Percentiles rank a stretch among this genome's conserved stretches.
Conservation (phyloP, 2,888 invertebrate genomes). For the Leptura quadrifasciata region DNA sequence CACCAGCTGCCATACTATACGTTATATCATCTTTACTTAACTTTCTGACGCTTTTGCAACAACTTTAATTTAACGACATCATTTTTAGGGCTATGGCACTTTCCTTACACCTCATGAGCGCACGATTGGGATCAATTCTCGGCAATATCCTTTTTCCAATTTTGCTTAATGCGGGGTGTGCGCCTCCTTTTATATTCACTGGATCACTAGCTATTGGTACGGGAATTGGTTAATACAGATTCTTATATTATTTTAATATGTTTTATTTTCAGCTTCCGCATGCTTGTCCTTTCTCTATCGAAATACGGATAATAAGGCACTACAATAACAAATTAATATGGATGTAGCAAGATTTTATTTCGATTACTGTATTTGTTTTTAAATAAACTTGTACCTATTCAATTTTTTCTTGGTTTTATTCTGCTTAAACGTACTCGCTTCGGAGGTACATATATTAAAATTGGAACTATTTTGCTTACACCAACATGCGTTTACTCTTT, state of each 20-base stretch:
- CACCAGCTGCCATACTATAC: no score
- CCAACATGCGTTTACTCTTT: no score
- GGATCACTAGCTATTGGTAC: slow-evolving; percentile 19
- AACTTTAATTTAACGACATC: not conserved
- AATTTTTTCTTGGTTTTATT: no score
- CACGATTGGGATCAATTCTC: slow-evolving; percentile 16
- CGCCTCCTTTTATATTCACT: slow-evolving; percentile 17
- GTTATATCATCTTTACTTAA: no score
- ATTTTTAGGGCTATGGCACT: slow-evolving; percentile 35
- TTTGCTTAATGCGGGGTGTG: slow-evolving; percentile 17
- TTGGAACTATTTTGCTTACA: no score
- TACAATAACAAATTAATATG: not conserved
- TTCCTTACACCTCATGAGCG: slow-evolving; percentile 15
- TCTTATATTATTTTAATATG: not conserved
- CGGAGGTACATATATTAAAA: no score
- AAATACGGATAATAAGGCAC: slow-evolving; percentile 38
- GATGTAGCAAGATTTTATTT: no score
- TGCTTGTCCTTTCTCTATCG: slow-evolving; percentile 18
- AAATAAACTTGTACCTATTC: no score
- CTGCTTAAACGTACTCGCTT: no score
- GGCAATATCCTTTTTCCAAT: slow-evolving; percentile 26
- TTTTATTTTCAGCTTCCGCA: slow-evolving; percentile 27
- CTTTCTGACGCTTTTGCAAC: no score
- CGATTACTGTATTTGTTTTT: no score
- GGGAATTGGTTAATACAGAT: not conserved